Evolutionary conservation across 2,888 invertebrate species (phyloP).

Genomic region (Beris morrisii): DNA sequence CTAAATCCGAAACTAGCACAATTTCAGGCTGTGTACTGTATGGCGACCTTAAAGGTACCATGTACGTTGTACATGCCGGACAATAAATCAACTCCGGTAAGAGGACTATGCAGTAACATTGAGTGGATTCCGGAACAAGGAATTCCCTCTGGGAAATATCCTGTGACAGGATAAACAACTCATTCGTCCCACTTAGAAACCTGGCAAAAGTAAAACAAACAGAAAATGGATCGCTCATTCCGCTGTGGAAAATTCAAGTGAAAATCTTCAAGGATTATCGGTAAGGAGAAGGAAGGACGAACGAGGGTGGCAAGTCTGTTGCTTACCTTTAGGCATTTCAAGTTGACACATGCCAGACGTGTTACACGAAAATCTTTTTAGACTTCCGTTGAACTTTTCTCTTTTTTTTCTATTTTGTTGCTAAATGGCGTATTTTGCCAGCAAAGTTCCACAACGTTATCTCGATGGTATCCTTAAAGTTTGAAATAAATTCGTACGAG

Average conservation of each 20-base stretch:
- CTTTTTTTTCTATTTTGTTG: too few relatives aligned
- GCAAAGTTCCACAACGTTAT: conserved; percentile 3
- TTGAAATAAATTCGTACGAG: conserved; percentile 1
- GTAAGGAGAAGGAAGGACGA: conserved; percentile 8
- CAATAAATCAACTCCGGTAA: conserved; percentile 28
- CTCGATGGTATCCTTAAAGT: conserved; percentile 13
- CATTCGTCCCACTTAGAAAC: conserved; percentile 32
- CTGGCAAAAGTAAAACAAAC: conserved; percentile 26
- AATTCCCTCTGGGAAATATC: conserved; percentile 34
- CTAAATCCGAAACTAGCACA: conserved; percentile 14
- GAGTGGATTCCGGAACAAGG: conserved; percentile 18
- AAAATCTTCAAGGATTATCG: conserved; percentile 24
- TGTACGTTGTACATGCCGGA: conserved; percentile 25
- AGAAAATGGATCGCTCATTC: conserved; percentile 4
- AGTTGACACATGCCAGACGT: conserved; percentile 36
- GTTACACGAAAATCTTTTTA: conserved; percentile 37
- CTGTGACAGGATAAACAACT: conserved; percentile 37
- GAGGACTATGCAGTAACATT: conserved; percentile 8
- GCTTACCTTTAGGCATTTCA: conserved; percentile 35
- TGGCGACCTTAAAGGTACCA: conserved; percentile 25
- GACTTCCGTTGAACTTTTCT: conserved; percentile 25
- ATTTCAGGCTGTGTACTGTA: not conserved
- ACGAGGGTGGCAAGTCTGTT: conserved; percentile 19
- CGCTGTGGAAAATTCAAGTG: conserved; percentile 5
- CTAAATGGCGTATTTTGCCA: too few relatives aligned